Evolutionary conservation across 2,113 vertebrate genomes (phyloP).

Genomic region (Toxotes chatareus): DNA sequence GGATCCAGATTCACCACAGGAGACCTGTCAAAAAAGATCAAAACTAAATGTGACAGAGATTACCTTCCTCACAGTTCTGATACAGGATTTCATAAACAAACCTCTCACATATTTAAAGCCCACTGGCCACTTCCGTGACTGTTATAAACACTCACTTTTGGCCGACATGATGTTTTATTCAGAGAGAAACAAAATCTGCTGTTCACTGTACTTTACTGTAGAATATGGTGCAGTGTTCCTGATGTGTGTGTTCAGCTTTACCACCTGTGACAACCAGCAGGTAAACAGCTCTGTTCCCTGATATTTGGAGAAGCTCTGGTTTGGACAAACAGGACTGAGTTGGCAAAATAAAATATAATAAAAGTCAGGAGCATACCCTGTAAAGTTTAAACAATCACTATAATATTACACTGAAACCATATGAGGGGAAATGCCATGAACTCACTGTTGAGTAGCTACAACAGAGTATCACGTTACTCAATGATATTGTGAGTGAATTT

Average conservation of each 20-base stretch:
- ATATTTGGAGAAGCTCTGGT: not conserved
- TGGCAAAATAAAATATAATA: slow-evolving; percentile 15
- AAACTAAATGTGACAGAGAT: slow-evolving; percentile 50
- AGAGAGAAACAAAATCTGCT: slow-evolving; percentile 11
- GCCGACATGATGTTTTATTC: not conserved
- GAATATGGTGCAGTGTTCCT: slow-evolving; percentile 16
- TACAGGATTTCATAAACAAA: slow-evolving; percentile 29
- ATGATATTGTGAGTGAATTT: not conserved
- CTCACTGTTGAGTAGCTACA: not conserved
- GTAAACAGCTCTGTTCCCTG: slow-evolving; percentile 23
- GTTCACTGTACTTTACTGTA: slow-evolving; percentile 7
- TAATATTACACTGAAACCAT: slow-evolving; percentile 35
- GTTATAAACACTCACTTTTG: not conserved
- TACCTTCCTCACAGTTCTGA: slow-evolving; percentile 27
- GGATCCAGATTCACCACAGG: slow-evolving; percentile 40
- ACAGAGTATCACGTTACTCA: not conserved
- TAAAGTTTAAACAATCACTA: slow-evolving; percentile 11
- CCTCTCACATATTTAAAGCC: slow-evolving; percentile 6
- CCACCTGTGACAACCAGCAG: slow-evolving; percentile 12
- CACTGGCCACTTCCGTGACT: not conserved
- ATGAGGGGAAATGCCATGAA: slow-evolving; percentile 17
- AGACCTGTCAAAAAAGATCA: slow-evolving; percentile 32
- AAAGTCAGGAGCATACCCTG: slow-evolving; percentile 6
- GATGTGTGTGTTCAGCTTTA: slow-evolving; percentile 21
- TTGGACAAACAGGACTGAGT: not conserved